Evolutionary conservation across 92 coral and sea anemone genomes (phyloP), one percentile per base, ranked within the genome.

Genomic region (Epizoanthus scotinus): DNA sequence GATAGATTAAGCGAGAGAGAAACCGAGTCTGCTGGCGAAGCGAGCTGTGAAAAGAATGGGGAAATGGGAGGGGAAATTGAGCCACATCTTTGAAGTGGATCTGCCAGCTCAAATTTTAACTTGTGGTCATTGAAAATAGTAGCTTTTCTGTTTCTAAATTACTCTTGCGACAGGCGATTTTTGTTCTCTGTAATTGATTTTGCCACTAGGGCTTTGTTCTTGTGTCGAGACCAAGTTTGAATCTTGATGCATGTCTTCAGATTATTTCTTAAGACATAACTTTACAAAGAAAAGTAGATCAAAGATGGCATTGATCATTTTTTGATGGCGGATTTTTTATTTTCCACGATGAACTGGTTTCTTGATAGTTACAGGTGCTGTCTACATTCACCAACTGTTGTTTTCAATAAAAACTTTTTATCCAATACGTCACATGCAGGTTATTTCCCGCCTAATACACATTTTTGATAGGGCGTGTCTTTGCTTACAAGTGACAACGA

Each of bases 211-310:
- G 7, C 65, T 60, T 60, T 15, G 65, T 60, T 60, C 62, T 18
- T 20, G 62, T 57, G 24, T 18, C 24, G 62, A 57, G 62, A 15
- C 62, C 8, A 57, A 3, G 62, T 57, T 60, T 60, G 65, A 60
- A 15, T 60, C 65, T 21, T 60, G 29, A 60, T 60, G 65, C 65
- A 22, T 60, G 27, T 21, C 65, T 60, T 60, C 65, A 60, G 65
- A 60, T 60, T 3, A 26, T 60, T 57, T 57, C 62, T 18, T 25
- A 57, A 57, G 65, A 21, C 28, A 22, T 29, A 3, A 20, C 65
- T 60, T 22, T 60, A 20, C 65, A 60, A 60, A 60, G 10, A 60
- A n/a, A 21, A n/a, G 25, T 15, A 60, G 2, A 60, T 21, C 26
- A 15, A 29, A 6, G 29, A 22, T 15, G 65, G 28, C 28, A 60